These are phyloP conservation scores for Atopsyche davidsoni DNA, from an alignment of 1,140 invertebrate species.

Conservation along the genomic window DNA sequence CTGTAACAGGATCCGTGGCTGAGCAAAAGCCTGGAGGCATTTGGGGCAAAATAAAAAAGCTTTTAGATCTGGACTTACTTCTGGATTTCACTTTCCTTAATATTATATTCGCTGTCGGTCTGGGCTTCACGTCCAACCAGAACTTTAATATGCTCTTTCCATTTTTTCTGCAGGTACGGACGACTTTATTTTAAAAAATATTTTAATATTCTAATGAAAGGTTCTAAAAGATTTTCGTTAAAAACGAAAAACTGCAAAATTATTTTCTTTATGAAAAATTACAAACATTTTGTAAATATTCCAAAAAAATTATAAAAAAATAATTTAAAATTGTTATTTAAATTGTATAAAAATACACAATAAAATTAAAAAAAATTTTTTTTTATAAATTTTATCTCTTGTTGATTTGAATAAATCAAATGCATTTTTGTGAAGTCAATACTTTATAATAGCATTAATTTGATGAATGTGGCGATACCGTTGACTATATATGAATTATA, in stretches of 20 bases:
- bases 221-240: too few species aligned
- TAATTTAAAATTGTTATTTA: background rate
- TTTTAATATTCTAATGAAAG: too few species aligned
- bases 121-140: conserved; percentile 60
- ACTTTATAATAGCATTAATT: too few species aligned
- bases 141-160: conserved; percentile 66
- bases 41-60: conserved; percentile 41
- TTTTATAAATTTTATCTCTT: too few species aligned
- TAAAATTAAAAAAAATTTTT: background rate
- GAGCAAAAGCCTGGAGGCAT: conserved; percentile 30
- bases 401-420: too few species aligned
- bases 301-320: too few species aligned
- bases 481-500: too few species aligned
- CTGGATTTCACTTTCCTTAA: conserved; percentile 55
- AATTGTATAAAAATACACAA: background rate
- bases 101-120: conserved; percentile 56
- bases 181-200: background rate
- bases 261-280: too few species aligned
- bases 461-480: too few species aligned
- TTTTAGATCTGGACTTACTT: conserved; percentile 57
- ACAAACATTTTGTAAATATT: too few species aligned
- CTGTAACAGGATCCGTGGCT: background rate
- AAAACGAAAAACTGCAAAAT: too few species aligned
- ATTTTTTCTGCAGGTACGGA: conserved; percentile 57
- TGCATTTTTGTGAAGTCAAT: too few species aligned